A percentile compares a stretch with the other conserved stretches of the same genome.
These are phyloP conservation scores for Porites evermanni DNA, from an alignment of 92 coral and sea anemone species.

Conservation along the genomic window DNA sequence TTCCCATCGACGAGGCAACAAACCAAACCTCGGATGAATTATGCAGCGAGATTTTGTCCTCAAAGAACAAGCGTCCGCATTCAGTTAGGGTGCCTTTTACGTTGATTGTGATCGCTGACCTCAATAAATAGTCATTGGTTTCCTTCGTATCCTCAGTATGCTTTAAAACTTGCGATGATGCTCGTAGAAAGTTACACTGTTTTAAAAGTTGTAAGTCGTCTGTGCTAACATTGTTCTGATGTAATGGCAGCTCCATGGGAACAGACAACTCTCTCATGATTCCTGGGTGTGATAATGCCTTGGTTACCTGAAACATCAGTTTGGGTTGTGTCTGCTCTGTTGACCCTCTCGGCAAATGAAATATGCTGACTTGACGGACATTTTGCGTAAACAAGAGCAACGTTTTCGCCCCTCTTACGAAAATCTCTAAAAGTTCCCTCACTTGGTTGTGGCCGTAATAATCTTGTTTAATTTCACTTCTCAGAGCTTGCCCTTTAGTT, in stretches of 20 bases:
- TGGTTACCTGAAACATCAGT: constrained; percentile 29
- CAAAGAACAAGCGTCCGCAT: constrained; percentile 35
- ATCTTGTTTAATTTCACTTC: constrained; percentile 72
- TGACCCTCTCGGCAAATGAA: constrained; percentile 35
- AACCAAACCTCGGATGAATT: constrained; percentile 67
- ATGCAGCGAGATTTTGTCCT: neutral
- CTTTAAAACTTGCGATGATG: constrained; percentile 37
- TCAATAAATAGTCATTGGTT: neutral
- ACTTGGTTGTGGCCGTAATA: constrained; percentile 67
- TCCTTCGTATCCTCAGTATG: no score
- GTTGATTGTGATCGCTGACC: constrained; percentile 51
- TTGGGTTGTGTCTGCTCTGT: constrained; percentile 39
- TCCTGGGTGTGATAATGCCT: constrained; percentile 51
- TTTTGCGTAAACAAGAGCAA: constrained; percentile 87
- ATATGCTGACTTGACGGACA: constrained; percentile 68
- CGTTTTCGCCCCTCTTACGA: constrained; percentile 65
- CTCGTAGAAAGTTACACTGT: constrained; percentile 73
- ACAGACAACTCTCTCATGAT: constrained; percentile 36
- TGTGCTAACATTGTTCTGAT: constrained; percentile 25
- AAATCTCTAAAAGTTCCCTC: constrained; percentile 60
- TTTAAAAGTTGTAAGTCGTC: constrained; percentile 48
- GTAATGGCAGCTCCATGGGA: constrained; percentile 53
- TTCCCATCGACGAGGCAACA: constrained; percentile 79
- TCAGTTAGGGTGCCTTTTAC: constrained; percentile 34
- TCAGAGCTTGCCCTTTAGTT: constrained; percentile 65